phyloP scores from a whole-genome alignment of 2,797 vertebrate species.

The Bradypodion pumilum region DNA sequence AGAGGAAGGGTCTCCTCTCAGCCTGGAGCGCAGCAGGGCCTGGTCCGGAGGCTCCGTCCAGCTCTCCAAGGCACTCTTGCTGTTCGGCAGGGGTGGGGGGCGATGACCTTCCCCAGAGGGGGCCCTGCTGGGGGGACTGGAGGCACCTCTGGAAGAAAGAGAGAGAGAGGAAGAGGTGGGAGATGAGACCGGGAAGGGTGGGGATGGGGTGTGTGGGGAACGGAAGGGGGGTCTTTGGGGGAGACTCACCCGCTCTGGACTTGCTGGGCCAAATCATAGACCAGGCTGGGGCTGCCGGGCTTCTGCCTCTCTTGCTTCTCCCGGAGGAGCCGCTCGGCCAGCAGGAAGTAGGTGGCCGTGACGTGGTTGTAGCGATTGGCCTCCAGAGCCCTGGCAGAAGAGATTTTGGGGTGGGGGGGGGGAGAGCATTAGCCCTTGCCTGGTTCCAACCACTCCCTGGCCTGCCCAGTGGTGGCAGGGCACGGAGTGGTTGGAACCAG shows the following conservation, averaged over 20 bases:
- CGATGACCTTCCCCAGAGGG: neutral
- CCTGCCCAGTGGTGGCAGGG: too few species aligned
- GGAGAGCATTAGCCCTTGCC: too few species aligned
- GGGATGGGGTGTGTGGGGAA: too few species aligned
- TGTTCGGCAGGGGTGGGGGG: constrained; percentile 9
- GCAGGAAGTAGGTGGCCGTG: constrained; percentile 80
- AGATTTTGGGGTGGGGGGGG: too few species aligned
- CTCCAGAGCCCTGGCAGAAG: constrained; percentile 72
- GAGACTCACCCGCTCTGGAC: constrained; percentile 55
- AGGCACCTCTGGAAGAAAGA: constrained; percentile 31
- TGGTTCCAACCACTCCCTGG: too few species aligned
- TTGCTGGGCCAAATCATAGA: constrained; percentile 60
- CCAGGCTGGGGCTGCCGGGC: constrained; percentile 49
- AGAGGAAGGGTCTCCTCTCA: constrained; percentile 39
- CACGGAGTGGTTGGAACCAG: too few species aligned
- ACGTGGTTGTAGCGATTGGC: constrained; percentile 79
- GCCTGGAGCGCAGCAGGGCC: neutral
- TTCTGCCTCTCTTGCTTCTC: constrained; percentile 75
- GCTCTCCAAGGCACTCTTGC: constrained; percentile 26
- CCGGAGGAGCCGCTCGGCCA: constrained; percentile 77
- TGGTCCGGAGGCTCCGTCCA: constrained; percentile 56
- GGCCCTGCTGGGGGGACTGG: neutral
- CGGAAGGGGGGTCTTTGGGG: too few species aligned
- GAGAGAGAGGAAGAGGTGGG: neutral
- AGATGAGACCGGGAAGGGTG: neutral